Base-by-base conservation (phyloP, 2,113 vertebrate species). In the Columba livia region DNA sequence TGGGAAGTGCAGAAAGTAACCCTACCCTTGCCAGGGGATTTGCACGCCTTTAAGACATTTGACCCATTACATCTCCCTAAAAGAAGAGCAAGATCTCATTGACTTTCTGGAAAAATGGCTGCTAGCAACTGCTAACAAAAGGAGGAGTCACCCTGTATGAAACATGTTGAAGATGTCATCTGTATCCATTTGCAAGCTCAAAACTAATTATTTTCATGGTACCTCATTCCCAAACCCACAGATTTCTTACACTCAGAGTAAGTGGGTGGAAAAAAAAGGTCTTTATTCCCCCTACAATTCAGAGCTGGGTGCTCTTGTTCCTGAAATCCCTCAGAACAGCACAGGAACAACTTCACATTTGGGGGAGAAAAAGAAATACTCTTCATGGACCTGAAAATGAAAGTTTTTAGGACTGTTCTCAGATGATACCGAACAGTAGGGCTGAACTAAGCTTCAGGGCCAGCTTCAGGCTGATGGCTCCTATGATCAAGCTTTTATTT, bases 1-100 rank as follows among this genome's bases (percentile, higher is more conserved):
- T 88, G 75, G 82, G 88, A 89, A 65, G 92, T 86, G 32, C 79
- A 91, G 79, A 94, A 78, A 86, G 88, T 91, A 96, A 96, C 87
- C 50, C 57, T 87, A 72, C 25, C 81, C 75, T 54, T 12, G 3
- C 38, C 42, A 2, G 31, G 48, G 88, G 88, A 96, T 95, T 94
- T 96, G 50, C 90, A 69, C 23, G 32, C 73, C 90, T 81, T 67
- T 50, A 85, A 70, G 90, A 85, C 74, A 93, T 85, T 87, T 90
- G 92, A 94, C 36, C 57, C 72, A 58, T 75, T 78, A 69, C 6
- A 4, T 81, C 91, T 91, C 66, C 92, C 94, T 67, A 86, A 93
- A 93, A 89, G 79, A 51, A 75, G 83, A 82, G 79, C 42, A 64
- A 83, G 71, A 81, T 40, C 78, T 92, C 79, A 77, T 8, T 79